Conservation (phyloP, 2,113 vertebrate species). For the Megaleporinus macrocephalus region DNA sequence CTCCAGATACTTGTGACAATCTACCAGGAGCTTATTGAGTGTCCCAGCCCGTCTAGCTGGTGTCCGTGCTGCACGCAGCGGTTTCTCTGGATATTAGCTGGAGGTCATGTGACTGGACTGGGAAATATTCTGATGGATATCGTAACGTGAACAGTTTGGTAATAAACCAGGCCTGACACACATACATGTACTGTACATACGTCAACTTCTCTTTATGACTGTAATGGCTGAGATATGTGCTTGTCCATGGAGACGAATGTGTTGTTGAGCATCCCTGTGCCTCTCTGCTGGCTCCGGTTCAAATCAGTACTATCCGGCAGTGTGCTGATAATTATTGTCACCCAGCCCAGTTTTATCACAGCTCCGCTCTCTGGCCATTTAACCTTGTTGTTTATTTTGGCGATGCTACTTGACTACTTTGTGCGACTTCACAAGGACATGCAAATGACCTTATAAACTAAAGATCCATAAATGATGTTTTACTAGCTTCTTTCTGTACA, state of each 20-base stretch:
- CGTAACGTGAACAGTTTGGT: too few relatives aligned
- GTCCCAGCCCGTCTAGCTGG: too few relatives aligned
- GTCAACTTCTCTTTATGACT: conserved; percentile 1
- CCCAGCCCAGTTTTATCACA: conserved; percentile 73
- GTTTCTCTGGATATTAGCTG: too few relatives aligned
- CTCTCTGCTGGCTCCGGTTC: conserved; percentile 72
- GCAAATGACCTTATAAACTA: not conserved
- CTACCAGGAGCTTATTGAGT: too few relatives aligned
- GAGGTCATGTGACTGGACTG: too few relatives aligned
- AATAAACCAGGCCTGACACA: not conserved
- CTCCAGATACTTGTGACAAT: too few relatives aligned
- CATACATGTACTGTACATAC: conserved; percentile 11
- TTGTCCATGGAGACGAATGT: conserved; percentile 73
- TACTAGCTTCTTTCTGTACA: not conserved
- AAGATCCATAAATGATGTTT: not conserved
- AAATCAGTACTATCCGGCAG: conserved; percentile 66
- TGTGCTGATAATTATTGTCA: conserved; percentile 72
- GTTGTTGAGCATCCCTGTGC: conserved; percentile 63
- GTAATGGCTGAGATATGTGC: conserved; percentile 51
- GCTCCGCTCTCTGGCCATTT: conserved; percentile 48
- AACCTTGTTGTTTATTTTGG: conserved; percentile 65
- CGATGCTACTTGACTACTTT: not conserved
- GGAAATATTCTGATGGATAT: too few relatives aligned
- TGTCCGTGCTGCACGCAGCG: too few relatives aligned
- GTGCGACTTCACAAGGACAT: conserved; percentile 15